A percentile compares a stretch with the other conserved stretches of the same genome.
phyloP scores from a whole-genome alignment of 2,888 invertebrate genomes.

The Lypha dubia region DNA sequence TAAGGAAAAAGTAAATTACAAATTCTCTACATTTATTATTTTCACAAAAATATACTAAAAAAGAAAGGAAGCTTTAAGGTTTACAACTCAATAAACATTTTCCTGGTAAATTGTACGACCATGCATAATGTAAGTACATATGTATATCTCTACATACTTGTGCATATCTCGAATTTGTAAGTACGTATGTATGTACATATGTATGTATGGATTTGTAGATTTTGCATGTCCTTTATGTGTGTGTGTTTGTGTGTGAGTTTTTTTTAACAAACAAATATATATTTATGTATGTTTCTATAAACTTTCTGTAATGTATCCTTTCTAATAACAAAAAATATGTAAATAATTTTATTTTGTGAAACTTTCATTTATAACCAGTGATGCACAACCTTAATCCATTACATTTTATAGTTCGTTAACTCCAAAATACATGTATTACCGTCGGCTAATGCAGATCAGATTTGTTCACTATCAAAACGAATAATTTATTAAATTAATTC shows the following conservation, averaged over 20 bases:
- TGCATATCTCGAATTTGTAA: no score
- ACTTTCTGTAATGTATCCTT: constrained; percentile 30
- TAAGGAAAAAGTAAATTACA: background rate
- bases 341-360: constrained; percentile 38
- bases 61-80: constrained; percentile 71
- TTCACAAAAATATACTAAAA: constrained; percentile 16
- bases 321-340: constrained; percentile 40
- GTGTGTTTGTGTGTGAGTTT: constrained; percentile 19
- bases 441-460: no score
- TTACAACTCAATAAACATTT: constrained; percentile 35
- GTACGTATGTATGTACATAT: background rate
- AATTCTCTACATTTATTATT: constrained; percentile 12
- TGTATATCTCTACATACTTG: background rate
- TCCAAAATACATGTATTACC: no score
- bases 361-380: constrained; percentile 10
- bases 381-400: constrained; percentile 22
- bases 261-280: background rate
- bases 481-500: no score
- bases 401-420: background rate
- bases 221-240: constrained; percentile 44
- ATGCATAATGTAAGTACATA: background rate
- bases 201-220: constrained; percentile 16
- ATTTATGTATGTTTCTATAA: constrained; percentile 1
- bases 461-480: no score
- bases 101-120: background rate